Evolutionary conservation across 2,888 invertebrate genomes (phyloP), one percentile per base, ranked within the genome.

Genomic region (Eupithecia exiguata): DNA sequence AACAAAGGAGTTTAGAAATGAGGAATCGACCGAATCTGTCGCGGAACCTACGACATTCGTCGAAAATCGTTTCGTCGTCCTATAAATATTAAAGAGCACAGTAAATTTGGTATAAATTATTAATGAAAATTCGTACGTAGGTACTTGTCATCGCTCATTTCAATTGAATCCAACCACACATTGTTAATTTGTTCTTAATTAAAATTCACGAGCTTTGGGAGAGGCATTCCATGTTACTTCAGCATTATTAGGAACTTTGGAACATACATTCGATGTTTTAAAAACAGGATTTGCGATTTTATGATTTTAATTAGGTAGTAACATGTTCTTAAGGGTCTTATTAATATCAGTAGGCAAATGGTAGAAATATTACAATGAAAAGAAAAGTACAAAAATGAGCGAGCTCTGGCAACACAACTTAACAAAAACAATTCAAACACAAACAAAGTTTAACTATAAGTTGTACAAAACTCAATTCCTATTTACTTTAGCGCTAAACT

Each of bases 401-500:
- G n/a, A 49, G 3, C 12, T 21, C 53, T 53, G 16, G 1, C 36
- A 38, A 12, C 18, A 35, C 61, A 35, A 6, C 35, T 62, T 0
- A 14, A 30, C 5, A 25, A 62, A 30, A 62, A 62, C 30, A 16
- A 16, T 35, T 9, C 9, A 30, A 61, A 35, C 61, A 35, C 21
- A 1, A 16, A 35, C 61, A 30, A 62, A 35, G 53, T 12, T 21
- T 21, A 21, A 16, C 35, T 62, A 21, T 16, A 30, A 35, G 14
- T 62, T 35, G 36, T 62, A 36, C 18, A n/a, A 71, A 71, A 25
- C 14, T 25, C n/a, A 69, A 71, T 69, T 70, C n/a, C 68, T 68
- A 25, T 61, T 71, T 69, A 69, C 58, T 71, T 67, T 49, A 38
- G 38, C 61, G 74, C 61, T 66, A 30, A 71, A 71, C 65, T 74